Evolutionary conservation across 1,140 invertebrate genomes (phyloP).

Genomic region (Hyles euphorbiae): DNA sequence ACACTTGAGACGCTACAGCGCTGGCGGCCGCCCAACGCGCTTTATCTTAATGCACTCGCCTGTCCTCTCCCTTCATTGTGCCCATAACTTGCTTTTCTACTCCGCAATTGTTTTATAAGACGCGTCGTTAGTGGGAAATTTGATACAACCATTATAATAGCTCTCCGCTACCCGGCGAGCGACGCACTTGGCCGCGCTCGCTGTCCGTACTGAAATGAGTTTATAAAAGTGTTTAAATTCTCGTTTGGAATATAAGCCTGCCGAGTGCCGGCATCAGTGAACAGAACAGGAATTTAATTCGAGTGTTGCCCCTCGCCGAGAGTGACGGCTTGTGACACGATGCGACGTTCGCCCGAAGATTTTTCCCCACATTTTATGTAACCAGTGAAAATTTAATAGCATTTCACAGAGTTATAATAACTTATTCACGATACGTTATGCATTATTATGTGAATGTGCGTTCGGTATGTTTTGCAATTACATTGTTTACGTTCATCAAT

Average conservation of each 20-base stretch:
- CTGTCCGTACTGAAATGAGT: not conserved
- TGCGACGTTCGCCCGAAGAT: slow-evolving; percentile 32
- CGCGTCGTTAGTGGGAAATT: slow-evolving; percentile 23
- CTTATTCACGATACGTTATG: too few relatives aligned
- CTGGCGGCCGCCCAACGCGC: slow-evolving; percentile 58
- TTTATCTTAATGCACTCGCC: slow-evolving; percentile 66
- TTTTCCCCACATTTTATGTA: slow-evolving; percentile 36
- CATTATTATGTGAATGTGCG: too few relatives aligned
- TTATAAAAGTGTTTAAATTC: slow-evolving; percentile 26
- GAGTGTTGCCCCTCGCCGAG: slow-evolving; percentile 37
- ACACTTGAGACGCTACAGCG: slow-evolving; percentile 49
- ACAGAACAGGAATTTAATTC: slow-evolving; percentile 58
- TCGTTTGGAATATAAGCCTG: slow-evolving; percentile 18
- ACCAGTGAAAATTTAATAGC: not conserved
- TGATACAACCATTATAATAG: slow-evolving; percentile 22
- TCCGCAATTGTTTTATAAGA: slow-evolving; percentile 8
- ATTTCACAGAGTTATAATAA: slow-evolving; percentile 1
- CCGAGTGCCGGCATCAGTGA: slow-evolving; percentile 24
- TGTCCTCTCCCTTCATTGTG: slow-evolving; percentile 46
- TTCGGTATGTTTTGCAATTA: too few relatives aligned
- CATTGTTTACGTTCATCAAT: too few relatives aligned
- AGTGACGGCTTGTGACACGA: slow-evolving; percentile 49
- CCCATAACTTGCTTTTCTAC: slow-evolving; percentile 55
- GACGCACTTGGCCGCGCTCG: not conserved
- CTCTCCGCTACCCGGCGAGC: not conserved